Percentiles rank a stretch among this genome's conserved stretches.
Conservation (phyloP, 2,113 vertebrate genomes). For the Castor canadensis region DNA sequence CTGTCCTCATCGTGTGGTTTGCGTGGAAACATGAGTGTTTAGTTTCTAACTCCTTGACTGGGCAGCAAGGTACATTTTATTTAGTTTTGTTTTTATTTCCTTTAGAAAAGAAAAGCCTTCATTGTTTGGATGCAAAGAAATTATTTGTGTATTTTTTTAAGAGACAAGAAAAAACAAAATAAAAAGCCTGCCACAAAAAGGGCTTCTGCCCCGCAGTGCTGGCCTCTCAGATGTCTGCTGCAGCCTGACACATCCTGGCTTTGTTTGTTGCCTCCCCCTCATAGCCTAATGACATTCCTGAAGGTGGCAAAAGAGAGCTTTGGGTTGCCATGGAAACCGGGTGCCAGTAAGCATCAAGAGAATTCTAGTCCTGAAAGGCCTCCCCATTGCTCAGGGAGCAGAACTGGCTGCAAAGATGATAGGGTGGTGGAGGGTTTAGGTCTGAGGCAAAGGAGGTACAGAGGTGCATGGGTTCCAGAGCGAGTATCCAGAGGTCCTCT, state of each 20-base stretch:
- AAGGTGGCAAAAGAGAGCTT: conserved; percentile 81
- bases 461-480: too few species aligned
- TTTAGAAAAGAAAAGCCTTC: conserved; percentile 33
- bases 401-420: background rate
- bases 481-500: background rate
- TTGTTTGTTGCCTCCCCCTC: conserved; percentile 60
- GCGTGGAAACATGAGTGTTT: background rate
- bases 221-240: background rate
- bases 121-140: conserved; percentile 36
- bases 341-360: conserved; percentile 69
- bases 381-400: conserved; percentile 52
- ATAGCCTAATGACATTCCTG: conserved; percentile 82
- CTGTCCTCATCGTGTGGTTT: background rate
- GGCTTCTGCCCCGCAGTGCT: background rate
- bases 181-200: background rate
- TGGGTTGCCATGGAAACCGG: conserved; percentile 86
- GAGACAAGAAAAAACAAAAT: background rate
- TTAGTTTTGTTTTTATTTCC: background rate
- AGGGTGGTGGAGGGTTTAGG: background rate
- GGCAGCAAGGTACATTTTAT: background rate
- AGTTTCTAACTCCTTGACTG: background rate
- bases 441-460: too few species aligned
- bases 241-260: conserved; percentile 62
- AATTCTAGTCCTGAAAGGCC: conserved; percentile 68
- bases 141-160: conserved; percentile 44